Evolutionary conservation across 2,113 vertebrate species (phyloP).

Genomic region (Catagonus wagneri): DNA sequence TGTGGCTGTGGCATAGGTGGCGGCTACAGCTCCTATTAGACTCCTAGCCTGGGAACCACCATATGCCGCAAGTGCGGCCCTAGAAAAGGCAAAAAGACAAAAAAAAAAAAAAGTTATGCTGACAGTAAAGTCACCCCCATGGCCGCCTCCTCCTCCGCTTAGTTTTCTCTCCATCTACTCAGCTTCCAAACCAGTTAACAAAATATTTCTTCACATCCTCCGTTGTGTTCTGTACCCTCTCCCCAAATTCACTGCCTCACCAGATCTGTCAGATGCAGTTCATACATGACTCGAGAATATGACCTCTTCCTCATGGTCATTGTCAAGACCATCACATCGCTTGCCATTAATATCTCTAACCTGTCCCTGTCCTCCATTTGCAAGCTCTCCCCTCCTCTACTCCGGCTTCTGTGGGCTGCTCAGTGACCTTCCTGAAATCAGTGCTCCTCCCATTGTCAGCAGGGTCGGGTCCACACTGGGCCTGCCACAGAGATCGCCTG

Average conservation of each 20-base stretch:
- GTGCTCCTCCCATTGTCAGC: background rate
- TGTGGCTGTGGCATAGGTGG: no score
- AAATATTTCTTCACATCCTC: background rate
- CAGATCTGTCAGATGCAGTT: conserved; percentile 6
- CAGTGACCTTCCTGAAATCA: background rate
- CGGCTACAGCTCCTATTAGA: no score
- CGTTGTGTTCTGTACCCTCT: background rate
- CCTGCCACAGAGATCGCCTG: background rate
- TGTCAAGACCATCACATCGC: background rate
- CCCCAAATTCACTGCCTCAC: background rate
- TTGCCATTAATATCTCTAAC: background rate
- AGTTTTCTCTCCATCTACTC: background rate
- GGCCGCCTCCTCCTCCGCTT: background rate
- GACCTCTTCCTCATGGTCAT: background rate
- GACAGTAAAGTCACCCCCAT: background rate
- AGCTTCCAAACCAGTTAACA: conserved; percentile 14
- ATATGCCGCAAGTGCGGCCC: no score
- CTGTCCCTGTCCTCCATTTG: background rate
- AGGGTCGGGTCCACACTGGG: background rate
- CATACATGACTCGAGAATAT: background rate
- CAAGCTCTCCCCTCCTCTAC: background rate
- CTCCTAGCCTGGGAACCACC: no score
- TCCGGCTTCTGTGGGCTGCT: background rate
- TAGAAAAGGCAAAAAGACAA: no score
- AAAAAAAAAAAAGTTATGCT: background rate